Conservation (phyloP, 2,888 invertebrate species). For the Lingula anatina region DNA sequence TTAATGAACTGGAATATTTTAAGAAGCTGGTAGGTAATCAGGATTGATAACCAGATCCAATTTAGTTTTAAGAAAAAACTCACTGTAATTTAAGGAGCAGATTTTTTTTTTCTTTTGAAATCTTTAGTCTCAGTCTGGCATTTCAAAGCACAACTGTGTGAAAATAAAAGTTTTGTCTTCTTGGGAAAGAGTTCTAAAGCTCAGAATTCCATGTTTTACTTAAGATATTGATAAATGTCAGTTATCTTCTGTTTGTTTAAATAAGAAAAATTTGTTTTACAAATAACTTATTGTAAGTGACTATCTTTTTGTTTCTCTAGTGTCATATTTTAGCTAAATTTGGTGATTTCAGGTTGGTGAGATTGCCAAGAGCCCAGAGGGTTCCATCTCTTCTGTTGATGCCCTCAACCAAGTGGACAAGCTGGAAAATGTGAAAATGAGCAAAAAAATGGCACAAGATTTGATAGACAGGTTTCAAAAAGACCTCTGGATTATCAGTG, state of each 20-base stretch:
- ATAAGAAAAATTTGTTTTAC: too few species aligned
- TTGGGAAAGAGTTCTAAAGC: too few species aligned
- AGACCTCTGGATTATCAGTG: constrained; percentile 30
- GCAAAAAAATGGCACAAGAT: constrained; percentile 35
- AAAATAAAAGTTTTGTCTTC: too few species aligned
- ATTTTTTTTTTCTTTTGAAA: too few species aligned
- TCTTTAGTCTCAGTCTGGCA: too few species aligned
- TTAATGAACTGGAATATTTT: constrained; percentile 44
- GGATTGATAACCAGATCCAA: too few species aligned
- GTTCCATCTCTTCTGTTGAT: constrained; percentile 31
- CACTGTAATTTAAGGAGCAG: too few species aligned
- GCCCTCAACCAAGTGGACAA: constrained; percentile 34
- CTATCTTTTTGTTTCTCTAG: too few species aligned
- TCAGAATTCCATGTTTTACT: background rate
- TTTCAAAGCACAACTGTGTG: background rate
- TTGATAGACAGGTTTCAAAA: constrained; percentile 22
- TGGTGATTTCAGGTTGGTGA: constrained; percentile 29
- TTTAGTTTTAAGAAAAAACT: too few species aligned
- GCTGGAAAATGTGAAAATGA: constrained; percentile 32
- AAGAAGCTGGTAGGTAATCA: constrained; percentile 41
- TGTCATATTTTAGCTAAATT: too few species aligned
- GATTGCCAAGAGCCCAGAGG: constrained; percentile 35
- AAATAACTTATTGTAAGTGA: too few species aligned
- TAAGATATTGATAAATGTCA: background rate
- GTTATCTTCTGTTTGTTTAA: too few species aligned